phyloP scores from a whole-genome alignment of 2,888 invertebrate genomes.

The Polydrusus cervinus region DNA sequence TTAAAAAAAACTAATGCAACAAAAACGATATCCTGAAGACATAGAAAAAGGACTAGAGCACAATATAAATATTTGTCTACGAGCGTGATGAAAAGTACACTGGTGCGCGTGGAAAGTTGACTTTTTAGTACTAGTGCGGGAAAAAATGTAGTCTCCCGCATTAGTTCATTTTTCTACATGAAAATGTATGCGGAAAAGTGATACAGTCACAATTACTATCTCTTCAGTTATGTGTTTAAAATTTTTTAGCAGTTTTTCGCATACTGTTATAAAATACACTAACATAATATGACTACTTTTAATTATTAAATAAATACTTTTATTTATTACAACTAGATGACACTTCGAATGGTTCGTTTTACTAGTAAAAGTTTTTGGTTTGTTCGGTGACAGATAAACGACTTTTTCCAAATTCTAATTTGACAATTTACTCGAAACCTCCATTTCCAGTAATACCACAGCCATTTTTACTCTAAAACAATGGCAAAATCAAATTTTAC shows the following conservation, averaged over 20 bases:
- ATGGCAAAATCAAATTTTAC: slow-evolving; percentile 22
- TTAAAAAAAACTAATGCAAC: slow-evolving; percentile 31
- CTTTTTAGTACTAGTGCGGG: too few relatives aligned
- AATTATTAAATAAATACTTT: slow-evolving; percentile 47
- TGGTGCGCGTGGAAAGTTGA: too few relatives aligned
- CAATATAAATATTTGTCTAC: neutral
- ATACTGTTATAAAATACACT: slow-evolving; percentile 26
- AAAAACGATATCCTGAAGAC: slow-evolving; percentile 8
- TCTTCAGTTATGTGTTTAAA: too few relatives aligned
- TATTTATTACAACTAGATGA: slow-evolving; percentile 50
- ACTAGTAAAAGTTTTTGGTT: slow-evolving; percentile 48
- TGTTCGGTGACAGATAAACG: slow-evolving; percentile 41
- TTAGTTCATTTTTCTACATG: too few relatives aligned
- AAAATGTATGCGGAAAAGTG: too few relatives aligned
- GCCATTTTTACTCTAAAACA: slow-evolving; percentile 29
- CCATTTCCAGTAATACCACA: slow-evolving; percentile 34
- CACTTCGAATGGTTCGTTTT: slow-evolving; percentile 50
- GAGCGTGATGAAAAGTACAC: too few relatives aligned
- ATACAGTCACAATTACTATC: too few relatives aligned
- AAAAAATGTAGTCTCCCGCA: neutral
- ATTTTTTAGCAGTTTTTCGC: slow-evolving; percentile 16
- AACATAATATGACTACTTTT: slow-evolving; percentile 9
- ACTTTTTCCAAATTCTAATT: neutral
- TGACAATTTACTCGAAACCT: neutral
- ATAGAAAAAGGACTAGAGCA: slow-evolving; percentile 32